Percentiles rank a stretch among this genome's conserved stretches.
Conservation (phyloP, 2,888 invertebrate species). For the Heteropelma amictum region DNA sequence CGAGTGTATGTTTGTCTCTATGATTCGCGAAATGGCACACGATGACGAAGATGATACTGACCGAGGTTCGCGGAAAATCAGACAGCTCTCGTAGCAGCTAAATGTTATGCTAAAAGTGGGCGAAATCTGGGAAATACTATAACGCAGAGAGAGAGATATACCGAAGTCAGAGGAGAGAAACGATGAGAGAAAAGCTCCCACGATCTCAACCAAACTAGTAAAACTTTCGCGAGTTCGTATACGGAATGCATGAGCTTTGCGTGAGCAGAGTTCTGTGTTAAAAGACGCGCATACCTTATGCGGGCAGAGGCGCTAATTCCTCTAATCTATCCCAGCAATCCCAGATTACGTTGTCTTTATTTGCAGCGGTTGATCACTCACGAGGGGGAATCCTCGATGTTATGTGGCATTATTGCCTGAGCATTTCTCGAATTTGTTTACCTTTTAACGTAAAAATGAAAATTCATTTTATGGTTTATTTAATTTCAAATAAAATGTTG, state of each 20-base stretch:
- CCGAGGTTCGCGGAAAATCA: slow-evolving; percentile 62
- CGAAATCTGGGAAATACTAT: slow-evolving; percentile 55
- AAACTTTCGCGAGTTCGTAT: slow-evolving; percentile 14
- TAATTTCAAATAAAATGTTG: not conserved
- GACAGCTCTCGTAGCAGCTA: slow-evolving; percentile 48
- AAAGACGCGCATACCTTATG: slow-evolving; percentile 12
- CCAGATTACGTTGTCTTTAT: slow-evolving; percentile 42
- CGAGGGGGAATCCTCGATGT: slow-evolving; percentile 11
- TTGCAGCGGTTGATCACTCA: slow-evolving; percentile 37
- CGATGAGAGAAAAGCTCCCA: slow-evolving; percentile 14
- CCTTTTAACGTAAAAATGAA: no score
- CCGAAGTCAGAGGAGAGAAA: not conserved
- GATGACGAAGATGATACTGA: slow-evolving; percentile 53
- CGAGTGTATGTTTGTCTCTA: slow-evolving; percentile 5
- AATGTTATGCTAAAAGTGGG: slow-evolving; percentile 44
- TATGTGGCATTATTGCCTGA: no score
- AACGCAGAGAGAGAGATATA: not conserved
- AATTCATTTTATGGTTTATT: no score
- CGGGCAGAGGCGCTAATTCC: slow-evolving; percentile 28
- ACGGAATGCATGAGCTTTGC: not conserved
- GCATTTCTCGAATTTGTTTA: no score
- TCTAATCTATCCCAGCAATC: slow-evolving; percentile 27
- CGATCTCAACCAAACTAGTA: slow-evolving; percentile 18
- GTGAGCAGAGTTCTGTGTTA: slow-evolving; percentile 1
- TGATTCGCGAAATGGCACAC: slow-evolving; percentile 34